Evolutionary conservation across 2,113 vertebrate species (phyloP).

Genomic region (Indri indri): DNA sequence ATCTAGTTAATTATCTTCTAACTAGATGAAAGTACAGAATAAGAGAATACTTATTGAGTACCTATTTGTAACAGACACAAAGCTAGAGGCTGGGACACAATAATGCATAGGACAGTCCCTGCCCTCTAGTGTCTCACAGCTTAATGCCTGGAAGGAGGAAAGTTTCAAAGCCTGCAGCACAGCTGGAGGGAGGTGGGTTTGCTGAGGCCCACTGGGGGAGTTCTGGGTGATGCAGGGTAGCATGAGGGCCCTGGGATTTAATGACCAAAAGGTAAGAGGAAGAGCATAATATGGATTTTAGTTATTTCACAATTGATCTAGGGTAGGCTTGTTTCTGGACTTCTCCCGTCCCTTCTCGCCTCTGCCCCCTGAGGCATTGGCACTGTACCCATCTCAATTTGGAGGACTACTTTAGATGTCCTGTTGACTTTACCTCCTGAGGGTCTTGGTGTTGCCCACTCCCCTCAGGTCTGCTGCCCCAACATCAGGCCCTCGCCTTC

Average conservation of each 20-base stretch:
- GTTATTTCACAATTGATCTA: not conserved
- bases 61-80: not conserved
- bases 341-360: not conserved
- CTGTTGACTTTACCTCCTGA: not conserved
- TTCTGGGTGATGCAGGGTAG: not conserved
- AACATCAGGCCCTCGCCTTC: not conserved
- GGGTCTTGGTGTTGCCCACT: not conserved
- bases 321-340: not conserved
- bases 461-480: not conserved
- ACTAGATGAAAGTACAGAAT: not conserved
- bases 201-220: not conserved
- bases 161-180: not conserved
- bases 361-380: not conserved
- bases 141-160: not conserved
- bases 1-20: not conserved
- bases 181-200: not conserved
- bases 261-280: not conserved
- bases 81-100: not conserved
- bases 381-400: not conserved
- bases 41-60: not conserved
- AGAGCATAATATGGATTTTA: not conserved
- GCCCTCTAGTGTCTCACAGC: not conserved
- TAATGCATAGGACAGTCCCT: not conserved
- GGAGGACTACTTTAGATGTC: not conserved
- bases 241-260: not conserved